Conservation (phyloP, 2,113 vertebrate species). For the Heterochromis multidens region DNA sequence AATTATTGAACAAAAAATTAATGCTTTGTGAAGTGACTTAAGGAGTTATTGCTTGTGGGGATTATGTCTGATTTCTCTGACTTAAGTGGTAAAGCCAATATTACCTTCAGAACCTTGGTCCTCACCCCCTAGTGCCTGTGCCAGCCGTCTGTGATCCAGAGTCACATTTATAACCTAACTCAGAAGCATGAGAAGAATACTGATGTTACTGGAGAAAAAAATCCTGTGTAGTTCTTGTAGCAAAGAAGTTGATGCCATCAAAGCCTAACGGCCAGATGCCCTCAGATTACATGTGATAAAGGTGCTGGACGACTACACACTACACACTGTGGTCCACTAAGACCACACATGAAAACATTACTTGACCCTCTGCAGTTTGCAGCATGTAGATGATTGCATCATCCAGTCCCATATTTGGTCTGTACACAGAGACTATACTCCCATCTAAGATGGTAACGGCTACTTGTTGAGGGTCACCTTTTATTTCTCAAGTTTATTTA, state of each 20-base stretch:
- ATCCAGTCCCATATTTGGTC: neutral
- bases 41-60: neutral
- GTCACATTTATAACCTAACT: neutral
- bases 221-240: neutral
- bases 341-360: neutral
- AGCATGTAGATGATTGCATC: neutral
- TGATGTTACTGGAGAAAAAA: neutral
- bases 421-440: neutral
- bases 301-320: too few species aligned
- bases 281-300: neutral
- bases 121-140: neutral
- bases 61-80: neutral
- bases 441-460: neutral
- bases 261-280: neutral
- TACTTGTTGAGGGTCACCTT: neutral
- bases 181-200: neutral
- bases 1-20: neutral
- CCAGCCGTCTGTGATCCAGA: neutral
- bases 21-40: neutral
- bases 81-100: too few species aligned
- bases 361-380: neutral
- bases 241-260: neutral
- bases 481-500: neutral
- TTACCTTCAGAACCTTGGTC: neutral
- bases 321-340: neutral